A percentile compares a stretch with the other conserved stretches of the same genome.
Conservation (phyloP, 2,797 vertebrate species). For the Alfaro cultratus region DNA sequence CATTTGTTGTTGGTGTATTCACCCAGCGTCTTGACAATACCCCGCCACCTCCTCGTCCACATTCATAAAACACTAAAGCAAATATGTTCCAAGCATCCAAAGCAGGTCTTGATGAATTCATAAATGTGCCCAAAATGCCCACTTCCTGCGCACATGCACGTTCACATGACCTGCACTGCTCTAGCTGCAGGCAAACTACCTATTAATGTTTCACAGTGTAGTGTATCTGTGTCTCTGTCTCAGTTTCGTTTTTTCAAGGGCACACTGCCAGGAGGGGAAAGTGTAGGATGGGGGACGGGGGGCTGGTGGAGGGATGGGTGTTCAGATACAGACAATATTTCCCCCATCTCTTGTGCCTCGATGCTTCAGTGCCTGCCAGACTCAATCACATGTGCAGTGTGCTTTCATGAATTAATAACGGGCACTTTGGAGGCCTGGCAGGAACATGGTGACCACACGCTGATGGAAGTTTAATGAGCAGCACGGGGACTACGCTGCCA, state of each 20-base stretch:
- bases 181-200: conserved; percentile 79
- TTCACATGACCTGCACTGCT: conserved; percentile 64
- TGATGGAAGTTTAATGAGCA: conserved; percentile 92
- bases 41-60: conserved; percentile 61
- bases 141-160: conserved; percentile 17
- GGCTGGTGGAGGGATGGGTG: conserved; percentile 64
- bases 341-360: conserved; percentile 77
- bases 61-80: conserved; percentile 67
- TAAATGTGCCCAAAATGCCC: conserved; percentile 27
- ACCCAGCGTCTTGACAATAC: conserved; percentile 57
- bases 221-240: conserved; percentile 57
- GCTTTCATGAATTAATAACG: conserved; percentile 96
- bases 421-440: conserved; percentile 87
- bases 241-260: conserved; percentile 61
- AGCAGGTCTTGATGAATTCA: conserved; percentile 44
- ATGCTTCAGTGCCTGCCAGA: conserved; percentile 86
- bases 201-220: conserved; percentile 91
- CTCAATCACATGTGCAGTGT: conserved; percentile 89
- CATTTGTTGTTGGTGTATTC: conserved; percentile 65
- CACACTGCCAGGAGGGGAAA: conserved; percentile 68
- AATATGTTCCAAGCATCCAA: conserved; percentile 58
- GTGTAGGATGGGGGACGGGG: conserved; percentile 46
- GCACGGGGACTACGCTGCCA: conserved; percentile 76
- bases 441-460: conserved; percentile 87
- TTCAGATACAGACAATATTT: conserved; percentile 77